Evolutionary conservation across 2,113 vertebrate genomes (phyloP), one percentile per base, ranked within the genome.

Genomic region (Cephalopholis sonnerati): DNA sequence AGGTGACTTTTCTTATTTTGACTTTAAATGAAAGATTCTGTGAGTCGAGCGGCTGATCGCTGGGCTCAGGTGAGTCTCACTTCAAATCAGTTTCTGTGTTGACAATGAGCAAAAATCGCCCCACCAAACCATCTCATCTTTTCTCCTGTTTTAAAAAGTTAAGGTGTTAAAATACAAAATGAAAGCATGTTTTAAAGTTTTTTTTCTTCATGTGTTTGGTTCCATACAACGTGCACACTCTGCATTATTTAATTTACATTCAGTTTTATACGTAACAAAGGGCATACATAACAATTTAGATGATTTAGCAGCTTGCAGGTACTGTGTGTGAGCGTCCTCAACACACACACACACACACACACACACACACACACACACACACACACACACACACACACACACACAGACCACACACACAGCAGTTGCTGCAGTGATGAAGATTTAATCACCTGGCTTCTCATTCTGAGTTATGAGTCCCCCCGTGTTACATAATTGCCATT

Each of bases 361-460:
- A 36, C 17, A 39, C 24, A 57, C 71, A 41, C 59, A 20, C 59
- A 62, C 59, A 62, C 59, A 62, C 27, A 62, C 59, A 62, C 27
- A 32, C 22, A 48, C 41, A 66, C 64, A 36, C 17, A 39, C 24
- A 57, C 71, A 41, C 59, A 48, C 57, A 57, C 74, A 72, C 74
- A 66, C 67, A 51, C 68, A 36, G 55, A 69, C 63, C 75, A 69
- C 36, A 27, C 59, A 48, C 22, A 13, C 18, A 50, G 48, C 53
- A 9, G 46, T 72, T 64, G 54, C 74, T 64, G 74, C 46, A 62
- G 69, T 87, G 82, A 91, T 91, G 88, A 87, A 87, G 81, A 87
- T 88, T 86, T 90, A 88, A 90, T 91, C 88, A 90, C 73, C 81
- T 70, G 79, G 57, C 62, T 78, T 62, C 85, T 82, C 76, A 25